These are phyloP conservation scores for Chascanopsetta lugubris DNA, from an alignment of 2,113 vertebrate species.

Conservation along the genomic window DNA sequence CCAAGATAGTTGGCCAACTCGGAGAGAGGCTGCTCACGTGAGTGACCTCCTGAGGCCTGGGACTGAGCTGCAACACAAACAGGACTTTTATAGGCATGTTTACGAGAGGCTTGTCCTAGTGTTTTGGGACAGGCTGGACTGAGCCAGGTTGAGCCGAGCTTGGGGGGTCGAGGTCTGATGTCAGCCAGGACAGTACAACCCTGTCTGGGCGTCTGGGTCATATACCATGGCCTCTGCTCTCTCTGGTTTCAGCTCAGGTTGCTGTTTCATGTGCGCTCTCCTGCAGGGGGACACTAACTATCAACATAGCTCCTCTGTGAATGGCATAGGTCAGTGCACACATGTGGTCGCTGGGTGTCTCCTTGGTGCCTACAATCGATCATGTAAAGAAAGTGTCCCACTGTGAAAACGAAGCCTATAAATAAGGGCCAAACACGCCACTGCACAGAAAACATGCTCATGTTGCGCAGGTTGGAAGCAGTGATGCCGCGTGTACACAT, in stretches of 20 bases:
- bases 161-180: constrained; percentile 61
- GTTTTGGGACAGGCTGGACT: constrained; percentile 51
- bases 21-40: constrained; percentile 51
- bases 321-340: constrained; percentile 67
- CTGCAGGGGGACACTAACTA: constrained; percentile 73
- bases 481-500: constrained; percentile 35
- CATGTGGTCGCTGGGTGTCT: constrained; percentile 50
- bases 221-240: constrained; percentile 64
- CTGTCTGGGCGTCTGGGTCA: constrained; percentile 76
- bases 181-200: constrained; percentile 56
- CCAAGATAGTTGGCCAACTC: constrained; percentile 65
- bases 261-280: constrained; percentile 67
- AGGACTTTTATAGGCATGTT: constrained; percentile 81
- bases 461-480: constrained; percentile 18
- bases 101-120: constrained; percentile 58
- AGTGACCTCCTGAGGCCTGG: constrained; percentile 43
- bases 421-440: constrained; percentile 52
- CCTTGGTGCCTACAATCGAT: constrained; percentile 46
- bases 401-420: constrained; percentile 58
- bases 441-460: constrained; percentile 19
- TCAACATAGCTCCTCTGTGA: constrained; percentile 69
- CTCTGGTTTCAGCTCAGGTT: constrained; percentile 75
- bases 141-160: constrained; percentile 27
- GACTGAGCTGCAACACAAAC: constrained; percentile 68
- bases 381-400: constrained; percentile 46